Conservation (phyloP, 2,797 vertebrate species). For the Microcaecilia unicolor region DNA sequence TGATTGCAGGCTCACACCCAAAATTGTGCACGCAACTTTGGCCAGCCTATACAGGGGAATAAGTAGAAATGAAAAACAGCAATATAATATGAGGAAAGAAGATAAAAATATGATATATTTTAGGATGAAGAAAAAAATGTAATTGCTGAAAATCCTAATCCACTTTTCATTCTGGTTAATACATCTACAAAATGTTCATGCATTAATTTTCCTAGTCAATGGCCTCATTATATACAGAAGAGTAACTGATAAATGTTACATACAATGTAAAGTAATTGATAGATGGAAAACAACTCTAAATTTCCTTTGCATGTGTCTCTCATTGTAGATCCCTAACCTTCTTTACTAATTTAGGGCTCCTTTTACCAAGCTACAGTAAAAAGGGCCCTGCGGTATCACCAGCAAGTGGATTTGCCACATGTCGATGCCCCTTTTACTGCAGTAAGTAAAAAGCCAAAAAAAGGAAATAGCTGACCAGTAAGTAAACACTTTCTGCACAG, state of each 20-base stretch:
- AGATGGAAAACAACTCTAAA: not conserved
- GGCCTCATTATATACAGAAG: not conserved
- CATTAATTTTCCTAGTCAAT: slow-evolving; percentile 7
- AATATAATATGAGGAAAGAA: not conserved
- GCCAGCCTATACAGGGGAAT: too few relatives aligned
- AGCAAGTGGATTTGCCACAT: too few relatives aligned
- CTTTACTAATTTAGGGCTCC: not conserved
- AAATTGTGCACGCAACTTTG: too few relatives aligned
- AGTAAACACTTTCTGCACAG: too few relatives aligned
- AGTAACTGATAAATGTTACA: slow-evolving; percentile 1
- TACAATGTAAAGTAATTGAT: not conserved
- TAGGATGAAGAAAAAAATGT: not conserved
- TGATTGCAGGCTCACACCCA: too few relatives aligned
- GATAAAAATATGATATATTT: not conserved
- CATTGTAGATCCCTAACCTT: not conserved
- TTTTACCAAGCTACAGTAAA: too few relatives aligned
- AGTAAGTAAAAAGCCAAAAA: too few relatives aligned
- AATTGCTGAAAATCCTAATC: not conserved
- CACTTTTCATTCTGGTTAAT: too few relatives aligned
- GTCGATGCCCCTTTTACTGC: too few relatives aligned
- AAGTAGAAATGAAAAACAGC: too few relatives aligned
- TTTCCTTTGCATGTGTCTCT: not conserved
- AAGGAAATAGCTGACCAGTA: too few relatives aligned
- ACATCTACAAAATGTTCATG: not conserved
- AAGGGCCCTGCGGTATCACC: too few relatives aligned